Conservation (phyloP, 2,113 vertebrate species). For the Engraulis encrasicolus region DNA sequence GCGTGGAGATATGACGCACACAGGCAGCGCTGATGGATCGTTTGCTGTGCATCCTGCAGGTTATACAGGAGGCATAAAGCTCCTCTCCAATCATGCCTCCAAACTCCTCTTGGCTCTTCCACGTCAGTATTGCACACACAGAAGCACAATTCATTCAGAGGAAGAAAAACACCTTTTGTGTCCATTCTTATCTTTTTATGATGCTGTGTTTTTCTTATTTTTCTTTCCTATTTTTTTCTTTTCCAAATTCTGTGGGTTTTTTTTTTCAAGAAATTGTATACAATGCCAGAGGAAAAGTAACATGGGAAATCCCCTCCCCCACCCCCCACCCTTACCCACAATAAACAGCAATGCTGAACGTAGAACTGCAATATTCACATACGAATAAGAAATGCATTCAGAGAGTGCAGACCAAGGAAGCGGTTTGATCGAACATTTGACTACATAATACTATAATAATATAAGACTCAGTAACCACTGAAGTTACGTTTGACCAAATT, state of each 20-base stretch:
- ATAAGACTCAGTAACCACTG: too few species aligned
- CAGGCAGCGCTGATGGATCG: conserved; percentile 49
- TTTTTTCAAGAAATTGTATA: background rate
- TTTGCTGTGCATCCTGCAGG: conserved; percentile 45
- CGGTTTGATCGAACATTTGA: too few species aligned
- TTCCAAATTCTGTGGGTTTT: background rate
- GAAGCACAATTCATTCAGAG: background rate
- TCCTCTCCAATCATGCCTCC: background rate
- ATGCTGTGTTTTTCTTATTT: background rate
- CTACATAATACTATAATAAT: too few species aligned
- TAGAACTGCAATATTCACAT: too few species aligned
- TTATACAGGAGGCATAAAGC: conserved; percentile 32
- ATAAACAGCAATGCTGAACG: too few species aligned
- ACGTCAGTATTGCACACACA: background rate
- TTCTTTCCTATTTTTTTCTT: background rate
- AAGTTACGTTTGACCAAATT: too few species aligned
- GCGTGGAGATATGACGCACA: conserved; percentile 47
- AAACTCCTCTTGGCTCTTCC: background rate
- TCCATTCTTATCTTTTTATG: background rate
- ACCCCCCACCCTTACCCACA: too few species aligned
- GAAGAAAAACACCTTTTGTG: background rate
- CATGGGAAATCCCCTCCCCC: too few species aligned
- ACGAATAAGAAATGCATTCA: too few species aligned
- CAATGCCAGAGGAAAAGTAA: too few species aligned
- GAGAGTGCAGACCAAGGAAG: too few species aligned